Percentiles rank a stretch among this genome's conserved stretches.
These are phyloP conservation scores for Xerus inauris DNA, from an alignment of 2,113 vertebrate species.

Conservation along the genomic window DNA sequence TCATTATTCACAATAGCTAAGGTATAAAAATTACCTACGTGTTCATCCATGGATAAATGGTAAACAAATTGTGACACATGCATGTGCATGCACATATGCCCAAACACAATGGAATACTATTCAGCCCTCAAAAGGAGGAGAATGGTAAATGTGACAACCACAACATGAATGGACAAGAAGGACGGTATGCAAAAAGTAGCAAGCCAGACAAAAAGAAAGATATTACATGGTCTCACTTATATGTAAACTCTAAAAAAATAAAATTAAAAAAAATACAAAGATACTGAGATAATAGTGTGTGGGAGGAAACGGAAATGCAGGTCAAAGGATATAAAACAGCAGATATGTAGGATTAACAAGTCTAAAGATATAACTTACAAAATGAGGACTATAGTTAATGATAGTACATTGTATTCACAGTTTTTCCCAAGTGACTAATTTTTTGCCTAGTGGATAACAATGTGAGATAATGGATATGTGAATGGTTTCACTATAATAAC, in stretches of 20 bases:
- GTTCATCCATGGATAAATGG: background rate
- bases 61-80: background rate
- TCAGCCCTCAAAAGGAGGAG: background rate
- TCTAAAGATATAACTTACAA: background rate
- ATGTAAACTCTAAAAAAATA: background rate
- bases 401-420: background rate
- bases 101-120: background rate
- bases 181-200: background rate
- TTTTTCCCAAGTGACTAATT: background rate
- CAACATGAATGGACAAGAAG: background rate
- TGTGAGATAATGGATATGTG: background rate
- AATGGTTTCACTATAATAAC: background rate
- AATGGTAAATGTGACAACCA: background rate
- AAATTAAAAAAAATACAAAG: background rate
- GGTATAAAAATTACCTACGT: background rate
- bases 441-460: background rate
- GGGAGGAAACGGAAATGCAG: background rate
- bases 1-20: background rate
- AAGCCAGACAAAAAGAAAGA: background rate
- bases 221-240: background rate
- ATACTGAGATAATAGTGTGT: background rate
- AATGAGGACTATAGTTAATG: background rate
- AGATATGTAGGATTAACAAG: background rate
- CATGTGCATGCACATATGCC: background rate
- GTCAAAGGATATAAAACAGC: background rate